Conservation (phyloP, 2,797 vertebrate species). For the Danio tinwini region DNA sequence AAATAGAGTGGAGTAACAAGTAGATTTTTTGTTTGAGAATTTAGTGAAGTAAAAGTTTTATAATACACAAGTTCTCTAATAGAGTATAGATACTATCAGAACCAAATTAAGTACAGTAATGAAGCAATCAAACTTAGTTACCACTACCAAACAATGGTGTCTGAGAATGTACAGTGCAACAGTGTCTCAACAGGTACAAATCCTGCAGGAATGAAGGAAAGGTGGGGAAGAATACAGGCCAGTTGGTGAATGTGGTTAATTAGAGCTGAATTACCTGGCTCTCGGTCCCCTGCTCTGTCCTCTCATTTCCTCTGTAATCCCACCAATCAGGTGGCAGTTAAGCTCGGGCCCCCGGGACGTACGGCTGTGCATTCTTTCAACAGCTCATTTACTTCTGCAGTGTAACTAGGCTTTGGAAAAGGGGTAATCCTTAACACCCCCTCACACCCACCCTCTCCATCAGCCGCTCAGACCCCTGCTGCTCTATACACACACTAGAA, state of each 20-base stretch:
- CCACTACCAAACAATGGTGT: conserved; percentile 19
- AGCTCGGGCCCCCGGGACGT: conserved; percentile 56
- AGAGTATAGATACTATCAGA: too few relatives aligned
- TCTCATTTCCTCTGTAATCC: conserved; percentile 65
- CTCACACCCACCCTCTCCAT: conserved; percentile 45
- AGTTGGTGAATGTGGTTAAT: conserved; percentile 58
- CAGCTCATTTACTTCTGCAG: conserved; percentile 64
- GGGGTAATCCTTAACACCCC: conserved; percentile 55
- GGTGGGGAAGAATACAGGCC: conserved; percentile 48
- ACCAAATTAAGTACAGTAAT: background rate
- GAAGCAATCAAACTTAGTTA: conserved; percentile 4
- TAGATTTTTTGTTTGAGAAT: too few relatives aligned
- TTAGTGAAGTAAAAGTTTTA: too few relatives aligned
- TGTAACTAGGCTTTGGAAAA: conserved; percentile 62
- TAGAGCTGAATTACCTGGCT: conserved; percentile 65
- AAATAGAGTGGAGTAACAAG: too few relatives aligned
- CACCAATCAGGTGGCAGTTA: conserved; percentile 56
- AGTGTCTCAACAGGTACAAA: conserved; percentile 53
- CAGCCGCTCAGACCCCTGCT: conserved; percentile 55
- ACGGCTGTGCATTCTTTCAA: conserved; percentile 60
- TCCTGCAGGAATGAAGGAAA: conserved; percentile 41
- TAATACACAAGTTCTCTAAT: too few relatives aligned
- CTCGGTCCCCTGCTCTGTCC: conserved; percentile 55
- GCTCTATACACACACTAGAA: conserved; percentile 33
- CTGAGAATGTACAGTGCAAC: conserved; percentile 45